Conservation (phyloP, 2,113 vertebrate species). For the Harpagus bidentatus region DNA sequence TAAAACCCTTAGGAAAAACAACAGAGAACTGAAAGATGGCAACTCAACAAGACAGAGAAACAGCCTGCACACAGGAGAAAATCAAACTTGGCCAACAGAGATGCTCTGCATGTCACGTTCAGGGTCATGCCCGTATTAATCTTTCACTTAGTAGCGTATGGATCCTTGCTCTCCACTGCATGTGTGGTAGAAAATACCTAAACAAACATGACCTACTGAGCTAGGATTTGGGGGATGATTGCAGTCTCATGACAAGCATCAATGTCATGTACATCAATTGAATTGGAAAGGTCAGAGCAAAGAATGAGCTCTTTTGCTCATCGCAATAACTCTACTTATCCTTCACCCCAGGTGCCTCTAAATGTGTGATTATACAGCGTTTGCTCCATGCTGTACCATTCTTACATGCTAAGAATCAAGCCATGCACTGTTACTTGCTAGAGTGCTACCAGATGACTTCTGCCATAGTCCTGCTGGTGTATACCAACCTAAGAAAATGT, state of each 20-base stretch:
- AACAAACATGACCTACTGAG: not conserved
- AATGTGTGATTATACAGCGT: not conserved
- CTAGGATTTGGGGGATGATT: not conserved
- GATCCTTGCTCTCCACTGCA: not conserved
- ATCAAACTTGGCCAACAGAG: not conserved
- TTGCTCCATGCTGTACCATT: not conserved
- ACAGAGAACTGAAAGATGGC: not conserved
- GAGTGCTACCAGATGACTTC: not conserved
- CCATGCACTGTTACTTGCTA: not conserved
- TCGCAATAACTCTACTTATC: not conserved
- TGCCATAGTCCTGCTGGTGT: not conserved
- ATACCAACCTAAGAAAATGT: not conserved
- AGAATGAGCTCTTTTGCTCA: not conserved
- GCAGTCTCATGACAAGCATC: not conserved
- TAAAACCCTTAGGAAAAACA: not conserved
- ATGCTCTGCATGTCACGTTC: not conserved
- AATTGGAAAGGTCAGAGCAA: not conserved
- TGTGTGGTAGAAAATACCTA: not conserved
- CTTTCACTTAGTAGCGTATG: not conserved
- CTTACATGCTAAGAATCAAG: not conserved
- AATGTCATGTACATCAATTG: fast-evolving
- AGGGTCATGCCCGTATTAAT: not conserved
- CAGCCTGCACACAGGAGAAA: not conserved
- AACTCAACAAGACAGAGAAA: not conserved
- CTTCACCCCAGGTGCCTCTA: not conserved